These are phyloP conservation scores for Epinephelus moara DNA, from an alignment of 2,113 vertebrate genomes.

Conservation along the genomic window DNA sequence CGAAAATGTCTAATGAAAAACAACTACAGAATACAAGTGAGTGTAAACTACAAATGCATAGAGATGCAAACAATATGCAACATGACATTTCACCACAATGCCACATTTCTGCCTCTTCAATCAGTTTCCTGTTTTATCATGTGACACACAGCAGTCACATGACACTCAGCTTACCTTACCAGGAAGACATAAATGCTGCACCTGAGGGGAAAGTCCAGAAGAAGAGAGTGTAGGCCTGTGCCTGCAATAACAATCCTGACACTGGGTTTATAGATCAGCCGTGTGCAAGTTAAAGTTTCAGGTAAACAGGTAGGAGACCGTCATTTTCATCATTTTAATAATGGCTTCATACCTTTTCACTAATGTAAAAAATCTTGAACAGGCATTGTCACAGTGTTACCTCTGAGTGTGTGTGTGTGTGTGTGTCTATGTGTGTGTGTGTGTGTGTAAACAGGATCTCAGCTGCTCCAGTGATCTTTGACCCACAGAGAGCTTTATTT, in stretches of 20 bases:
- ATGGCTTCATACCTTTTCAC: background rate
- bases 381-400: background rate
- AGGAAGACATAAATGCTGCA: constrained; percentile 22
- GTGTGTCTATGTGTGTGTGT: background rate
- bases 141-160: constrained; percentile 45
- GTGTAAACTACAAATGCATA: background rate
- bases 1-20: background rate
- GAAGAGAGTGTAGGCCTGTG: background rate
- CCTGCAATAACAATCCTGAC: background rate
- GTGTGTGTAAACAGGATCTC: background rate
- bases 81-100: background rate
- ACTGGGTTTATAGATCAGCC: background rate
- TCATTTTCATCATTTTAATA: background rate
- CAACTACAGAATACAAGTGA: background rate
- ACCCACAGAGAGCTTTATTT: background rate
- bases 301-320: background rate
- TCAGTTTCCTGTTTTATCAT: constrained; percentile 38
- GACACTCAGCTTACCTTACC: background rate
- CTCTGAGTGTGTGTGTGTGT: background rate
- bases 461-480: background rate
- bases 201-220: constrained; percentile 3
- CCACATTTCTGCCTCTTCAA: background rate
- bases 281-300: background rate
- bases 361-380: background rate
- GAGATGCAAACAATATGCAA: background rate